A percentile compares a stretch with the other conserved stretches of the same genome.
phyloP scores from a whole-genome alignment of 2,888 invertebrate species.

The Panopea generosa region DNA sequence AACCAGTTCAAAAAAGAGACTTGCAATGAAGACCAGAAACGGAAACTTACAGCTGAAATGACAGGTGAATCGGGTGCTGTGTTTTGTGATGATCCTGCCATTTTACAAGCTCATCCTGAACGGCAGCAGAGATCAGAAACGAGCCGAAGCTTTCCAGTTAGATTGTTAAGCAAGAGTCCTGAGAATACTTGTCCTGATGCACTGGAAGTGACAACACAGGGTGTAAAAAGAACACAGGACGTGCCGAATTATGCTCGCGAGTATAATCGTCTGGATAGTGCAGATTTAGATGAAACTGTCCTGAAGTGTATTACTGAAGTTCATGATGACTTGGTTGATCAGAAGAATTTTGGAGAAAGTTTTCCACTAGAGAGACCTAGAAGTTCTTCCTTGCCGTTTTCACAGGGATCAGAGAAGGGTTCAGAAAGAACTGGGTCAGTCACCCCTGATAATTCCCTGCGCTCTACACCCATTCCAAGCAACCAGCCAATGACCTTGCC shows the following conservation, averaged over 20 bases:
- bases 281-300: conserved; percentile 60
- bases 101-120: conserved; percentile 15
- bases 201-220: no score
- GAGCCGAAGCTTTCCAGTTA: conserved; percentile 53
- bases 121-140: no score
- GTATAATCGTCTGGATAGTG: conserved; percentile 31
- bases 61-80: background rate
- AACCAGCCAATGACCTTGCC: conserved; percentile 59
- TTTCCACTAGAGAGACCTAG: background rate
- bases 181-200: conserved; percentile 8
- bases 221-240: no score
- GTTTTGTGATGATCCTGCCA: conserved; percentile 26
- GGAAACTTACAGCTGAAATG: background rate
- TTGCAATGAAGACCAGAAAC: background rate
- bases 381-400: conserved; percentile 10
- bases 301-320: conserved; percentile 56
- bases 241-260: no score
- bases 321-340: conserved; percentile 19
- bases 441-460: conserved; percentile 5
- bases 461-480: conserved; percentile 18
- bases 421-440: conserved; percentile 7
- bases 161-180: conserved; percentile 48
- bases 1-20: background rate
- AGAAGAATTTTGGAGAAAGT: background rate
- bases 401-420: conserved; percentile 14